Percentiles rank a stretch among this genome's conserved stretches.
These are phyloP conservation scores for Aythya baeri DNA, from an alignment of 2,113 vertebrate genomes.

Conservation along the genomic window DNA sequence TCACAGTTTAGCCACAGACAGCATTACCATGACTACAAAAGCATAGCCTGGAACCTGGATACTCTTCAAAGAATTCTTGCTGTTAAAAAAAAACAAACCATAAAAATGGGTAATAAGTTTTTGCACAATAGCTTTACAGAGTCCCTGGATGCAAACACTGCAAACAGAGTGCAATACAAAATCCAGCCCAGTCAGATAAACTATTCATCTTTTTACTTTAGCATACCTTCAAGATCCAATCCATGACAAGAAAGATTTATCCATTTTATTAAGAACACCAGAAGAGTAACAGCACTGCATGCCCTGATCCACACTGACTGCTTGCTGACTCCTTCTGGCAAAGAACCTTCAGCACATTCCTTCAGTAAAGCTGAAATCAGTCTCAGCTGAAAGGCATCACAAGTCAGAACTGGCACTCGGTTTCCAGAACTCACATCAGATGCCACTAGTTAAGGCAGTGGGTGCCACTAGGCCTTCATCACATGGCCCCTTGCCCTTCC, in stretches of 20 bases:
- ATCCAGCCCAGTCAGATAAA: neutral
- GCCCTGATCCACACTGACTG: neutral
- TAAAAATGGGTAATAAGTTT: neutral
- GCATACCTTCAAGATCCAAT: neutral
- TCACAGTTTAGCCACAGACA: neutral
- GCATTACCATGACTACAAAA: neutral
- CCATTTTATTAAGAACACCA: neutral
- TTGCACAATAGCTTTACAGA: neutral
- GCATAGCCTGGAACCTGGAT: neutral
- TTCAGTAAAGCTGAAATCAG: neutral
- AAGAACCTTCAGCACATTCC: neutral
- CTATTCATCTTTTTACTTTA: neutral
- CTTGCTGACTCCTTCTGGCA: fast-evolving
- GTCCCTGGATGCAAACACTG: neutral
- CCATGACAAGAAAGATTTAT: constrained; percentile 11
- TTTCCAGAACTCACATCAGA: neutral
- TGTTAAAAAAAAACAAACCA: neutral
- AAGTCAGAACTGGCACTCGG: neutral
- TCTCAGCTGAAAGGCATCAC: neutral
- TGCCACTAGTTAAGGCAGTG: neutral
- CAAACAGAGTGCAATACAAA: neutral
- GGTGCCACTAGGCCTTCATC: neutral
- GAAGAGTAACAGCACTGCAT: neutral
- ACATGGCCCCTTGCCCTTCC: neutral
- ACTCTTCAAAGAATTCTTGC: neutral